A percentile compares a stretch with the other conserved stretches of the same genome.
Conservation (phyloP, 2,113 vertebrate genomes). For the Anthoscopus minutus region DNA sequence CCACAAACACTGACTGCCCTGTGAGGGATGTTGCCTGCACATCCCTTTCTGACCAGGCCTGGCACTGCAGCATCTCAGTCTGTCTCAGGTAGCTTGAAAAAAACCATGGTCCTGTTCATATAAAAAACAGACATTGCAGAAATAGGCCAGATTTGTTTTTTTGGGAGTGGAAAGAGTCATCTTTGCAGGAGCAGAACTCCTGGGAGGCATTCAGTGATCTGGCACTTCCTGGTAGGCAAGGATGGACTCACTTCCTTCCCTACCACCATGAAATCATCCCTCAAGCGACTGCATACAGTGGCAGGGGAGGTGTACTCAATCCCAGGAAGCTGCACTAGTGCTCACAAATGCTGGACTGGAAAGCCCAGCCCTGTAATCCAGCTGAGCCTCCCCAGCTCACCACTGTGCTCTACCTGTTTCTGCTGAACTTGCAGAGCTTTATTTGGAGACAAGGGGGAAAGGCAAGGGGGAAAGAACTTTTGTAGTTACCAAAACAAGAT, state of each 20-base stretch:
- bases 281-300: not conserved
- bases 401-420: not conserved
- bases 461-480: not conserved
- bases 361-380: not conserved
- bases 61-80: not conserved
- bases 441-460: not conserved
- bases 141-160: not conserved
- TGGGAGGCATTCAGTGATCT: not conserved
- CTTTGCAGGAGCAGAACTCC: not conserved
- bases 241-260: not conserved
- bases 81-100: not conserved
- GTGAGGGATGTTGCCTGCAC: not conserved
- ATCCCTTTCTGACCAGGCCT: not conserved
- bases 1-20: not conserved
- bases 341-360: not conserved
- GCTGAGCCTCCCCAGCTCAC: not conserved
- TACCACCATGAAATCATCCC: not conserved
- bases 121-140: not conserved
- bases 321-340: not conserved
- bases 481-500: not conserved
- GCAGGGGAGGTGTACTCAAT: not conserved
- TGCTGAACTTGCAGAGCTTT: not conserved
- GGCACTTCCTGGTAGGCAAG: not conserved
- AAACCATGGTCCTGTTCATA: fast-evolving
- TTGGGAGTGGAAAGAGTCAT: not conserved